Evolutionary conservation across 2,113 vertebrate species (phyloP).

Genomic region (Alectura lathami): DNA sequence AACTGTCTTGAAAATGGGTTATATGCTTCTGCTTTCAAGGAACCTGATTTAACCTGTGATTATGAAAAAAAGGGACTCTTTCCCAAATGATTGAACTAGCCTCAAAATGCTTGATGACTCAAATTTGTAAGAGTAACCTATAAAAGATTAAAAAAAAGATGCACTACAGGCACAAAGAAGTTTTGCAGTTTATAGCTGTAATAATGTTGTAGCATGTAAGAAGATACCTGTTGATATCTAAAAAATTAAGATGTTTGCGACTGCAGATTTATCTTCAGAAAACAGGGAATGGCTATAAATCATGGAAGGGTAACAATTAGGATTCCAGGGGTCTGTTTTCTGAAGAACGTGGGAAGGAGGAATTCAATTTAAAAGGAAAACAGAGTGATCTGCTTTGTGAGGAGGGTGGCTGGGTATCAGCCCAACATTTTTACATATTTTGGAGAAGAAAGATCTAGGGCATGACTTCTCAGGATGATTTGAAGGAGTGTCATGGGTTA

Average conservation of each 20-base stretch:
- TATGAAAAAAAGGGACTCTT: not conserved
- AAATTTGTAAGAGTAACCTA: not conserved
- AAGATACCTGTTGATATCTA: not conserved
- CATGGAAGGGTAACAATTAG: not conserved
- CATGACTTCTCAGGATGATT: not conserved
- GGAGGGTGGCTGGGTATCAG: not conserved
- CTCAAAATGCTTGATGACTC: fast-evolving
- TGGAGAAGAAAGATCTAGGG: fast-evolving
- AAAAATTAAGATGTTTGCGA: not conserved
- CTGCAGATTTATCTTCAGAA: not conserved
- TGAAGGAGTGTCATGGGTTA: too few species aligned
- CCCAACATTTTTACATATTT: not conserved
- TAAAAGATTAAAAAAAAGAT: not conserved
- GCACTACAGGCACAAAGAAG: not conserved
- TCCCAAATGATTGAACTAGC: not conserved
- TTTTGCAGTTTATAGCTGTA: not conserved
- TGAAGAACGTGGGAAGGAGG: not conserved
- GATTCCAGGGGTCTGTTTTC: not conserved
- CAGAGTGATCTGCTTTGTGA: not conserved
- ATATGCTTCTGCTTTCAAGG: fast-evolving
- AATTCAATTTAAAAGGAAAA: not conserved
- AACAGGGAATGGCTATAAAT: not conserved
- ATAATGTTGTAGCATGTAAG: not conserved
- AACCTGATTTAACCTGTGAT: not conserved
- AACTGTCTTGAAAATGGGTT: not conserved